Base-by-base conservation (phyloP, 2,113 vertebrate genomes). In the Lasiurus borealis region DNA sequence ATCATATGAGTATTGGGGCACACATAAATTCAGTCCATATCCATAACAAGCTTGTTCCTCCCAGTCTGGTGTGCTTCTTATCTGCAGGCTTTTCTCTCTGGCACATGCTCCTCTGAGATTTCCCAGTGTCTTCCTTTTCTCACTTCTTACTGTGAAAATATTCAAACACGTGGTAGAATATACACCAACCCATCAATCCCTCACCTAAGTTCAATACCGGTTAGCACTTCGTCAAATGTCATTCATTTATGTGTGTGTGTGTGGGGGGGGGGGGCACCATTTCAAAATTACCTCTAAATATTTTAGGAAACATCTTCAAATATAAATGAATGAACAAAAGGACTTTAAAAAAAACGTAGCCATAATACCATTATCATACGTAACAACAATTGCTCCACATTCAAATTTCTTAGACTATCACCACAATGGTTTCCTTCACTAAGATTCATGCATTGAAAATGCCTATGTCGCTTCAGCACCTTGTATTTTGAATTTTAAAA, bases 241-340 rank as follows among this genome's bases (percentile, higher is more conserved):
- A 77, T 95, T 89, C 25, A 64, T 66, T 44, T 77, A 29, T 44
- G 29, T 48, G 6, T 82, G 62, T 34, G 18, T 46, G 19, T 64
- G 7, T 25, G 36, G 27, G 5, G 40, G 40, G 40, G 40, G 5
- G 40, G 40, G 36, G 46, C 29, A 91, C 23, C 29, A 94, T 93
- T 90, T 93, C 50, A 59, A 68, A 88, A 36, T 73, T 88, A 73
- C 14, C n/a, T 77, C 31, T 81, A 75, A 93, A 78, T 91, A 66
- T 21, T 76, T 81, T 52, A 86, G 82, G 29, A 75, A 29, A 68
- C 11, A 76, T 48, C 36, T 90, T 69, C 71, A 78, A 91, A 93
- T 75, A 72, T 64, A 88, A 72, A 71, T 40, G 2, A 57, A 62
- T 44, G 72, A 88, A 78, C n/a, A 31, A 66, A 64, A 78, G 6